Base-by-base conservation (phyloP, 2,888 invertebrate species). In the Aphodius sticticus region DNA sequence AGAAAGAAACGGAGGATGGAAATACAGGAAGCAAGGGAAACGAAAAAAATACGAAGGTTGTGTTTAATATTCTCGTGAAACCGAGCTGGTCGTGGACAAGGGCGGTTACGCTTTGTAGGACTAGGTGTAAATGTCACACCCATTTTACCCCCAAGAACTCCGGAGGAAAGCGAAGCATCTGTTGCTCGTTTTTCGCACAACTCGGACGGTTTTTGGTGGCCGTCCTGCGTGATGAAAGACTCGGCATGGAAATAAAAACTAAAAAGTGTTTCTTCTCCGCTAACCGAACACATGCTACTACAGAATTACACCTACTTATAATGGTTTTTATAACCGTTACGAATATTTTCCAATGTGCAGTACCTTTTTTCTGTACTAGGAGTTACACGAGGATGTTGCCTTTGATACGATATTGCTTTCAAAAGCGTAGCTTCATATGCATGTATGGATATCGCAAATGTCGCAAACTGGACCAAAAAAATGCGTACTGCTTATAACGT, bases 161-260 rank as follows among this genome's bases (percentile, higher is more conserved):
- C 53, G 53, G 53, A 53, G 53, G 53, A 53, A 53, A 53, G 53
- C 53, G 53, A 53, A 53, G 53, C 53, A 53, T 53, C 53, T 53
- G 53, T 53, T 53, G 53, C 53, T 53, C 53, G 53, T 53, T 53
- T 53, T 53, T 53, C 53, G 53, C 53, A 53, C 7, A 53, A 53
- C 53, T 7, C 53, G 53, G 53, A 53, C 53, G 53, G 9, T 53
- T 53, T 53, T 53, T 53, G 53, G 53, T 53, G 9, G 53, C 53
- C 53, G 12, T 53, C 53, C 53, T 7, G 1, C 53, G 53, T 9
- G 53, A 53, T 53, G 9, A 7, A 53, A 53, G 53, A 9, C 53
- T 53, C 53, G 53, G 53, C 9, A 53, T 53, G 53, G 53, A 53
- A 53, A 53, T 53, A 53, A 53, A 53, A 53, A 53, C 9, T 53